phyloP scores from a whole-genome alignment of 2,888 invertebrate genomes.

The Pardosa pseudoannulata region DNA sequence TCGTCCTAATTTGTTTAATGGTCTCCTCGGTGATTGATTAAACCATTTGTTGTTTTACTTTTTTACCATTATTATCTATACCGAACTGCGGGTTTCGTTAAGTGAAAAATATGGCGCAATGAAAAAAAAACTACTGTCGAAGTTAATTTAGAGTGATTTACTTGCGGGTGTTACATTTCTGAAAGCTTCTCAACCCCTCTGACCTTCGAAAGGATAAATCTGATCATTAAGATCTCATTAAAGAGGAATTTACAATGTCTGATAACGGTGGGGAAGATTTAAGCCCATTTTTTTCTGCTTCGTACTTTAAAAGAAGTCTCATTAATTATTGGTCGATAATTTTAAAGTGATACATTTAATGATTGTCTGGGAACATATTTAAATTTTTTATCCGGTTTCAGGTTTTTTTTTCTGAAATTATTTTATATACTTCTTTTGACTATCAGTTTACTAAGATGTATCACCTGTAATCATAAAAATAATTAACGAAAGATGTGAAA shows the following conservation, averaged over 20 bases:
- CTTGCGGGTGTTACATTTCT: background rate
- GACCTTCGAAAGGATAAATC: conserved; percentile 23
- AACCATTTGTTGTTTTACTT: background rate
- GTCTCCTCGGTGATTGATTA: background rate
- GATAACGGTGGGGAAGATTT: conserved; percentile 27
- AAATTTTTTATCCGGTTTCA: too few relatives aligned
- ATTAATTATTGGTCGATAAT: conserved; percentile 6
- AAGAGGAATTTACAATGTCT: background rate
- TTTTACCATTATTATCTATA: too few relatives aligned
- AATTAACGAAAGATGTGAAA: too few relatives aligned
- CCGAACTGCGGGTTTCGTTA: too few relatives aligned
- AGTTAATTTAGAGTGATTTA: background rate
- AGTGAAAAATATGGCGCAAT: too few relatives aligned
- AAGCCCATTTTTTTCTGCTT: background rate
- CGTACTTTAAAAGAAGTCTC: background rate
- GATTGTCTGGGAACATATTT: background rate
- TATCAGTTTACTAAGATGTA: too few relatives aligned
- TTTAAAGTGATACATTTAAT: background rate
- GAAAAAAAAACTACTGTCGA: background rate
- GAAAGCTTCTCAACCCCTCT: background rate
- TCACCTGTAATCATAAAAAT: too few relatives aligned
- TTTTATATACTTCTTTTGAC: too few relatives aligned
- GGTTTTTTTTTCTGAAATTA: too few relatives aligned
- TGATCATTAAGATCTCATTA: conserved; percentile 68
- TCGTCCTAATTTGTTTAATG: background rate